Conservation (phyloP, 2,113 vertebrate genomes). For the Regulus satrapa region DNA sequence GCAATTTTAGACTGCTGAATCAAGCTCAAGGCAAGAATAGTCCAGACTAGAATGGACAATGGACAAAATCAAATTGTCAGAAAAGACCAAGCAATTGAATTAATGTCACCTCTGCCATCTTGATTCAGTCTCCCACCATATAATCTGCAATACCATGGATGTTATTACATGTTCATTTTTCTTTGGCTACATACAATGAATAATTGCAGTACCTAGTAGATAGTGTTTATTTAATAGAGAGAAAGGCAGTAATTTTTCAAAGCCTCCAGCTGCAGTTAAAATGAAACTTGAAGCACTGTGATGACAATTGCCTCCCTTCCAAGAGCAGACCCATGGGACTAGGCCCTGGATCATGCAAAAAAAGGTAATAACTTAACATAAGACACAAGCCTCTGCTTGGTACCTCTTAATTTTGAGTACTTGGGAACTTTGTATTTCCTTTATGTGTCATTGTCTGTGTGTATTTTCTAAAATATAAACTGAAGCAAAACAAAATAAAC, state of each 20-base stretch:
- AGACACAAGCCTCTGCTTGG: not conserved
- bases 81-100: not conserved
- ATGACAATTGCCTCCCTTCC: not conserved
- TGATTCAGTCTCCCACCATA: not conserved
- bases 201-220: not conserved
- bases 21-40: not conserved
- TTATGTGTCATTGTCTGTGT: not conserved
- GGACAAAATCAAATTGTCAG: not conserved
- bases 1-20: not conserved
- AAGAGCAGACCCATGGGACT: not conserved
- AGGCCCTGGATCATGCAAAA: not conserved
- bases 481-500: not conserved
- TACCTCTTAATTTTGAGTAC: not conserved
- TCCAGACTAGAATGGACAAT: not conserved
- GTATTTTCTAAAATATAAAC: not conserved
- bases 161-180: not conserved
- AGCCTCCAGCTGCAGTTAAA: not conserved
- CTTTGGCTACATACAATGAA: not conserved
- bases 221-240: not conserved
- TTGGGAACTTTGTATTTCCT: not conserved
- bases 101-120: not conserved
- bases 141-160: not conserved
- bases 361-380: not conserved
- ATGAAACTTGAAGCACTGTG: not conserved
- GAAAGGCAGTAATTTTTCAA: not conserved